These are phyloP conservation scores for Hippotragus niger DNA, from an alignment of 2,113 vertebrate species.

Conservation along the genomic window DNA sequence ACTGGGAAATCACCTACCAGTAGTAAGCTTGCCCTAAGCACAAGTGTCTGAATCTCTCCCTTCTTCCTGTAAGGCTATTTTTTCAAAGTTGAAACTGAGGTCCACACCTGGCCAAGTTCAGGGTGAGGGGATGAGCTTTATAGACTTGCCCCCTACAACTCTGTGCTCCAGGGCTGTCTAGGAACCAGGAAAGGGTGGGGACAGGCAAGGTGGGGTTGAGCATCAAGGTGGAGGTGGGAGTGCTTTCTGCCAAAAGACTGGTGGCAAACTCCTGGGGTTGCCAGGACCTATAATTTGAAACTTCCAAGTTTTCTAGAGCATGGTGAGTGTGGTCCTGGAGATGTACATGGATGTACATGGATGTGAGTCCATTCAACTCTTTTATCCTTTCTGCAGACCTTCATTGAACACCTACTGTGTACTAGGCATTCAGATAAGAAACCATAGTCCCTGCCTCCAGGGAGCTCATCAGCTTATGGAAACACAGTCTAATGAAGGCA, in stretches of 20 bases:
- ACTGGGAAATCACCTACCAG: not conserved
- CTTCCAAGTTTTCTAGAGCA: not conserved
- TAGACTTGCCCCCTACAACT: not conserved
- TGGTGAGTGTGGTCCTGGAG: not conserved
- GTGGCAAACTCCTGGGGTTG: not conserved
- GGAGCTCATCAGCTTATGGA: not conserved
- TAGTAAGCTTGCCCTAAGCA: not conserved
- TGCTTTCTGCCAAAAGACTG: not conserved
- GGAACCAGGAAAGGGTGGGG: not conserved
- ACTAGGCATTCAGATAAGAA: not conserved
- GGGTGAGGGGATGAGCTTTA: not conserved
- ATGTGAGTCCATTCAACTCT: not conserved
- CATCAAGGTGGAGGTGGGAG: not conserved
- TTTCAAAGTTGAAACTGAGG: not conserved
- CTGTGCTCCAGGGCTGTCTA: not conserved
- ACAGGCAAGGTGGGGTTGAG: not conserved
- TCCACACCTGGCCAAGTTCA: not conserved
- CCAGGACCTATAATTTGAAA: not conserved
- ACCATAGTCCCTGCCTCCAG: not conserved
- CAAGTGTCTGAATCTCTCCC: not conserved
- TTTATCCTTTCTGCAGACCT: not conserved
- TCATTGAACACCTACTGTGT: not conserved
- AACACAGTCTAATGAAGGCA: not conserved
- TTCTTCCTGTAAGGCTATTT: not conserved
- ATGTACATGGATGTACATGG: not conserved